Evolutionary conservation across 2,888 invertebrate genomes (phyloP).

Genomic region (Brachynemurus nebulosus): DNA sequence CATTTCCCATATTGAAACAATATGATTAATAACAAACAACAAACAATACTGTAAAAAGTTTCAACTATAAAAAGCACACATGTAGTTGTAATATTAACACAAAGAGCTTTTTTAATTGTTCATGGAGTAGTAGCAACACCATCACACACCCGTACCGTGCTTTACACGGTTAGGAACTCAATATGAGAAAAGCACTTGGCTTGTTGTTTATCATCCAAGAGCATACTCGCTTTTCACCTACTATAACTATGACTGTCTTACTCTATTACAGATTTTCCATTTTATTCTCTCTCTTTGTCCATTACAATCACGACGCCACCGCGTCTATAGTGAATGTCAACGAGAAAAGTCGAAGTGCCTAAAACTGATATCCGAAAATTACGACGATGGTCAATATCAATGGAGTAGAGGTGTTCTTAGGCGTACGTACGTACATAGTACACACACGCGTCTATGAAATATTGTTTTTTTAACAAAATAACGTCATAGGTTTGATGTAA

Average conservation of each 20-base stretch:
- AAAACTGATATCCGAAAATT: neutral
- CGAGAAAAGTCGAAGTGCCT: conserved; percentile 1
- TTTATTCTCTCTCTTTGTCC: too few relatives aligned
- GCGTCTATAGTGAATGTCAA: neutral
- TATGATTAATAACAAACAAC: neutral
- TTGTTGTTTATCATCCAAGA: neutral
- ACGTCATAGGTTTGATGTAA: too few relatives aligned
- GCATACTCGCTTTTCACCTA: neutral
- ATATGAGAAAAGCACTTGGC: neutral
- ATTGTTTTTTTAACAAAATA: too few relatives aligned
- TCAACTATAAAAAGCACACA: neutral
- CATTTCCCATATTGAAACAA: conserved; percentile 56
- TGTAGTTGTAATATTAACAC: neutral
- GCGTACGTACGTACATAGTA: too few relatives aligned
- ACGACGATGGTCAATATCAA: neutral
- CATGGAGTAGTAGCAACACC: neutral
- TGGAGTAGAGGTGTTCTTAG: too few relatives aligned
- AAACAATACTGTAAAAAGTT: neutral
- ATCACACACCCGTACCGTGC: too few relatives aligned
- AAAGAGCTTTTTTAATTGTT: conserved; percentile 1
- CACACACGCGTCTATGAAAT: too few relatives aligned
- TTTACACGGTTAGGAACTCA: neutral
- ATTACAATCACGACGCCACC: too few relatives aligned
- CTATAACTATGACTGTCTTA: neutral
- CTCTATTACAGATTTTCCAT: too few relatives aligned